These are phyloP conservation scores for Sitta carolinensis DNA, from an alignment of 2,797 vertebrate species.

Conservation along the genomic window DNA sequence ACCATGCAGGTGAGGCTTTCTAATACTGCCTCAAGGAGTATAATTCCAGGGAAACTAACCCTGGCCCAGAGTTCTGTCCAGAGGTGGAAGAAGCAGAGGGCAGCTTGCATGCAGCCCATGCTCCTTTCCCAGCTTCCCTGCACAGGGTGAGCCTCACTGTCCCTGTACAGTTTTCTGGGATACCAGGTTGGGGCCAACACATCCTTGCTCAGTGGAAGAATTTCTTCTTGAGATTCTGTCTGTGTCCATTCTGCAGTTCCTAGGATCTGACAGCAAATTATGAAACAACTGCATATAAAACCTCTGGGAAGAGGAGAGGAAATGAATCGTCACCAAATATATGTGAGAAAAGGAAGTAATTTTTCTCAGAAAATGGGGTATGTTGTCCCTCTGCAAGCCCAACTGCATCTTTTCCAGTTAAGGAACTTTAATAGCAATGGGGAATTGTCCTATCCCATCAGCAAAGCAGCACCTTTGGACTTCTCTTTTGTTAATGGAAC, in stretches of 20 bases:
- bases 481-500: constrained; percentile 52
- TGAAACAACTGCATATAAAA: background rate
- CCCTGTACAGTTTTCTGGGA: background rate
- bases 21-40: background rate
- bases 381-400: constrained; percentile 1
- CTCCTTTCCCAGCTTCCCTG: background rate
- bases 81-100: background rate
- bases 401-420: background rate
- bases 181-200: fast-evolving
- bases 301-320: background rate
- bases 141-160: background rate
- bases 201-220: background rate
- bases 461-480: constrained; percentile 40
- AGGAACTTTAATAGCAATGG: constrained; percentile 50
- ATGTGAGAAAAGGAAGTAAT: background rate
- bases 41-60: background rate
- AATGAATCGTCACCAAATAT: background rate
- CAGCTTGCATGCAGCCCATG: background rate
- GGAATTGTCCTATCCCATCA: constrained; percentile 42
- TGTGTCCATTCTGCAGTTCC: background rate
- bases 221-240: background rate
- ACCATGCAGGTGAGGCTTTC: background rate
- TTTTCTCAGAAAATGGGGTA: background rate
- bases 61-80: background rate
- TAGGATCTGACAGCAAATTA: background rate